phyloP scores from a whole-genome alignment of 1,140 invertebrate species.

The Drosophila ercepeae region DNA sequence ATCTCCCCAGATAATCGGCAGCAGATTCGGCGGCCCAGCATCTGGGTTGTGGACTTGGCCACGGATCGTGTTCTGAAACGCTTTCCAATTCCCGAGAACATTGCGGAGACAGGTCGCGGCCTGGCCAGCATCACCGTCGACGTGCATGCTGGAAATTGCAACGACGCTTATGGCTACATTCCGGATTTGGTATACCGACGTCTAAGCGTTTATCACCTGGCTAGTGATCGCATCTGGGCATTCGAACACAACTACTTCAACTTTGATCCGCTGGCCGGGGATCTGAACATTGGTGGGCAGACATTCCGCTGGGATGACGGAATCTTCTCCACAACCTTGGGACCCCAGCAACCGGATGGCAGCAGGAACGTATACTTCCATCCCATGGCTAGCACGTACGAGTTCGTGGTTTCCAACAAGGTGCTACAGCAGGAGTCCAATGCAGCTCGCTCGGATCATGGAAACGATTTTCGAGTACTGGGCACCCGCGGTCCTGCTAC shows the following conservation, averaged over 20 bases:
- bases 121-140: constrained; percentile 89
- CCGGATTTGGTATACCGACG: constrained; percentile 88
- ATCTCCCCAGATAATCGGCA: constrained; percentile 86
- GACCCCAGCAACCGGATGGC: constrained; percentile 85
- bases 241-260: constrained; percentile 90
- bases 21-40: constrained; percentile 86
- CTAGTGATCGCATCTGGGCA: constrained; percentile 87
- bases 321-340: constrained; percentile 88
- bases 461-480: constrained; percentile 84
- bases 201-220: constrained; percentile 87
- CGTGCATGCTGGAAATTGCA: constrained; percentile 85
- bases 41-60: constrained; percentile 88
- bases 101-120: constrained; percentile 81
- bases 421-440: constrained; percentile 86
- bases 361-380: constrained; percentile 88
- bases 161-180: constrained; percentile 89
- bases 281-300: constrained; percentile 87
- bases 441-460: constrained; percentile 86
- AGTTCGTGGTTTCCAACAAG: constrained; percentile 88
- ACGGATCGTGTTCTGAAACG: constrained; percentile 84
- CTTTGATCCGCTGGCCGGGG: constrained; percentile 88
- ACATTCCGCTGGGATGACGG: constrained; percentile 90
- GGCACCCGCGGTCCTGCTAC: constrained; percentile 86
- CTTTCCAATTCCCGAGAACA: constrained; percentile 70
- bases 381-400: constrained; percentile 87